phyloP scores from a whole-genome alignment of 2,113 vertebrate genomes.

The Toxotes chatareus region DNA sequence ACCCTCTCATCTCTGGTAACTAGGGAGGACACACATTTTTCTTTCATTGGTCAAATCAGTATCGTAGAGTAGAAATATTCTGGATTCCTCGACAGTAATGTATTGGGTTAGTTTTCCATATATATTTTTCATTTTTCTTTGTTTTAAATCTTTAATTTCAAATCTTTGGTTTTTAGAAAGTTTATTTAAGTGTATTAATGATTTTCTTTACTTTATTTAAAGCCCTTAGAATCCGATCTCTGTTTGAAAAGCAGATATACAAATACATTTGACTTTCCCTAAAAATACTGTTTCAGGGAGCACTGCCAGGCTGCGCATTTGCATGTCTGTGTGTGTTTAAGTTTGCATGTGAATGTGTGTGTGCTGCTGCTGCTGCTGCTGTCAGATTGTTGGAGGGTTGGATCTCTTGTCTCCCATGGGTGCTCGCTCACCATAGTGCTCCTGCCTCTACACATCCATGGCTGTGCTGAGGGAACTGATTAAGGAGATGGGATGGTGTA shows the following conservation, averaged over 20 bases:
- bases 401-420: conserved; percentile 11
- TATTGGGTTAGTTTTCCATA: background rate
- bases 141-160: too few relatives aligned
- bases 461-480: conserved; percentile 8
- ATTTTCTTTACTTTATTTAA: background rate
- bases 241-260: background rate
- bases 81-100: conserved; percentile 13
- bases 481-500: background rate
- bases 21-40: background rate
- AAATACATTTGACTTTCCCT: conserved; percentile 4
- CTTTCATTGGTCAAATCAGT: conserved; percentile 3
- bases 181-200: background rate
- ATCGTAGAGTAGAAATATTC: background rate
- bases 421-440: background rate
- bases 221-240: background rate
- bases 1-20: conserved; percentile 6
- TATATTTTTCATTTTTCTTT: background rate
- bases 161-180: too few relatives aligned
- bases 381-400: conserved; percentile 6
- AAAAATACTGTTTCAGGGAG: background rate
- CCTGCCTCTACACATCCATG: conserved; percentile 15
- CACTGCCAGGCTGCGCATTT: conserved; percentile 1
- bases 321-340: background rate
- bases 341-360: background rate
- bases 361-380: background rate